These are phyloP conservation scores for Palaemon carinicauda DNA, from an alignment of 1,140 invertebrate genomes.

Conservation along the genomic window DNA sequence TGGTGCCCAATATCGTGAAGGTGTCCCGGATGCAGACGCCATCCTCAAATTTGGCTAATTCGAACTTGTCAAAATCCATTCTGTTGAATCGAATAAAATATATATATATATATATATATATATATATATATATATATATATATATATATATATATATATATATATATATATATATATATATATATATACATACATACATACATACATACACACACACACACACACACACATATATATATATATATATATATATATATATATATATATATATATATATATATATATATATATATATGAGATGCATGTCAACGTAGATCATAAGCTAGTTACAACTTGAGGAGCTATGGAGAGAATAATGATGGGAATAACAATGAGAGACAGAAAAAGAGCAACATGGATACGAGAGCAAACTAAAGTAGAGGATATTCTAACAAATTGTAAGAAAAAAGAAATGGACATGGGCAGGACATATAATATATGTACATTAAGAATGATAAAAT, in stretches of 20 bases:
- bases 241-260: background rate
- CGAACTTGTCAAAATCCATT: conserved; percentile 15
- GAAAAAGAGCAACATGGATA: no score
- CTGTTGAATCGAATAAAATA: background rate
- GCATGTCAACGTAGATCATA: no score
- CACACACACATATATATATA: background rate
- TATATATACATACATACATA: background rate
- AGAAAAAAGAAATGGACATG: no score
- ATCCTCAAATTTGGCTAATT: background rate
- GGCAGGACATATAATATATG: no score
- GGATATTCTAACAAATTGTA: no score
- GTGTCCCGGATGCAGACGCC: conserved; percentile 38
- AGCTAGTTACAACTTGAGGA: no score
- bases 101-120: background rate
- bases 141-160: background rate
- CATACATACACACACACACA: no score
- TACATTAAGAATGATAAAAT: no score
- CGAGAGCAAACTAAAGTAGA: no score
- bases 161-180: conserved; percentile 3
- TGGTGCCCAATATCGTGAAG: background rate
- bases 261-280: background rate
- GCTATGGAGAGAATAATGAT: no score
- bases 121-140: background rate
- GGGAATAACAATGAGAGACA: no score
- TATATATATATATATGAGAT: background rate